Conservation (phyloP, 2,888 invertebrate species). For the Polymixis flavicincta region DNA sequence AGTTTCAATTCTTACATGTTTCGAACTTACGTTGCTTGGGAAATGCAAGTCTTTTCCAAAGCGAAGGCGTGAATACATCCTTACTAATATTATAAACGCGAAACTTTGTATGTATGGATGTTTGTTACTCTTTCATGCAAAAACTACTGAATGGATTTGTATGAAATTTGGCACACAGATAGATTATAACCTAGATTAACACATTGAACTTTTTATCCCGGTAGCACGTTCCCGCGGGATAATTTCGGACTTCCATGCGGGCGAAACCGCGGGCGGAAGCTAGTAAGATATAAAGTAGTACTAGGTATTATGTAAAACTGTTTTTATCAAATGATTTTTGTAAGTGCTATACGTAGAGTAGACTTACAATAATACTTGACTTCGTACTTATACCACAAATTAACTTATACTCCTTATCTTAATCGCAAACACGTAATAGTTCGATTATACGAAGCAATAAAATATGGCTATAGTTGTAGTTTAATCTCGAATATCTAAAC, state of each 20-base stretch:
- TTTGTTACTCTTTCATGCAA: too few species aligned
- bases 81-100: too few species aligned
- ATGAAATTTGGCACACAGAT: too few species aligned
- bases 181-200: too few species aligned
- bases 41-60: neutral
- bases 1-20: neutral
- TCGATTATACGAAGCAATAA: conserved; percentile 29
- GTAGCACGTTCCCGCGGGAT: too few species aligned
- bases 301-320: conserved; percentile 26
- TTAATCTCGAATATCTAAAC: neutral
- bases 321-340: neutral
- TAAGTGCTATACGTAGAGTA: neutral
- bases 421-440: conserved; percentile 16
- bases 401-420: conserved; percentile 20
- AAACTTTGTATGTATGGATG: too few species aligned
- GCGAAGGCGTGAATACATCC: neutral
- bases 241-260: too few species aligned
- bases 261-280: too few species aligned
- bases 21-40: neutral
- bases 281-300: neutral
- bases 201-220: too few species aligned
- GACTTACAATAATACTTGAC: neutral
- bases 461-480: conserved; percentile 3
- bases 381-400: too few species aligned
- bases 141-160: too few species aligned